These are phyloP conservation scores for Pagrus major DNA, from an alignment of 2,113 vertebrate species.

Conservation along the genomic window DNA sequence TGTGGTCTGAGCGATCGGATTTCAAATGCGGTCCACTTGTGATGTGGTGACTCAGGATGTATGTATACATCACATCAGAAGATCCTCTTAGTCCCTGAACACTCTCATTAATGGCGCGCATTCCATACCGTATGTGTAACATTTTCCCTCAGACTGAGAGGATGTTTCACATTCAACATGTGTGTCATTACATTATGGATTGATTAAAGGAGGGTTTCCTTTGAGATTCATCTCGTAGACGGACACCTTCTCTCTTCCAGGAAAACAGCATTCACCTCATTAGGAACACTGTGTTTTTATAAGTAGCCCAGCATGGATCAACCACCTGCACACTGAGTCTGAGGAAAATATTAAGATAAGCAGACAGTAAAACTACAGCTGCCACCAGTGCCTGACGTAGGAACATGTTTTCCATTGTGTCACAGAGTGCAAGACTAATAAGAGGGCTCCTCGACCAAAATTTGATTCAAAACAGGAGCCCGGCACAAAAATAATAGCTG, in stretches of 20 bases:
- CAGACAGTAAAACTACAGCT: neutral
- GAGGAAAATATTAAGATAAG: neutral
- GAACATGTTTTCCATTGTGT: neutral
- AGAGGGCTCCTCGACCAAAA: neutral
- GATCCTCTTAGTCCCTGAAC: neutral
- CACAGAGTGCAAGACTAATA: neutral
- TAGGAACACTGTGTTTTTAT: neutral
- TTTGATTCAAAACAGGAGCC: neutral
- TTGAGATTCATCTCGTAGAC: neutral
- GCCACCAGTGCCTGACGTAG: neutral
- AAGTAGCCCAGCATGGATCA: neutral
- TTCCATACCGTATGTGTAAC: neutral
- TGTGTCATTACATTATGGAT: neutral
- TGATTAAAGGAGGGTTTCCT: neutral
- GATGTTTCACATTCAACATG: neutral
- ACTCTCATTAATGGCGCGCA: neutral
- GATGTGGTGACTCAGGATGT: too few relatives aligned
- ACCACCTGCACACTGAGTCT: neutral
- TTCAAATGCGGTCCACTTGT: too few relatives aligned
- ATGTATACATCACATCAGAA: too few relatives aligned
- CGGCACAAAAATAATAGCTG: neutral
- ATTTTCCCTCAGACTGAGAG: neutral
- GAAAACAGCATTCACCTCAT: neutral
- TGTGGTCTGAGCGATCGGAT: too few relatives aligned
- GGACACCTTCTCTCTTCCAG: neutral